Conservation (phyloP, 2,797 vertebrate species). For the Poeciliopsis presidionis region DNA sequence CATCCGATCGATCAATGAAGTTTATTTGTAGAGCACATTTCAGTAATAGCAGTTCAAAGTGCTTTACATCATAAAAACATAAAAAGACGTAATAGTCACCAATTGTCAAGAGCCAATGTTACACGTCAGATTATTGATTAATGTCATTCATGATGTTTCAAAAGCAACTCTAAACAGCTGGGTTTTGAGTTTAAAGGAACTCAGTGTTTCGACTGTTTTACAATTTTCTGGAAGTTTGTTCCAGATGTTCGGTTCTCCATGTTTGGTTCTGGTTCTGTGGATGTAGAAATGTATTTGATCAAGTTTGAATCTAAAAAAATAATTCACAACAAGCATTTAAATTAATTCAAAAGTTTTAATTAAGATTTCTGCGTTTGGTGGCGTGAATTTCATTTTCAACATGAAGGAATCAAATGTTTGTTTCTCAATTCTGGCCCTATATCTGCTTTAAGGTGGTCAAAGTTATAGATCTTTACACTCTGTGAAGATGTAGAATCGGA, state of each 20-base stretch:
- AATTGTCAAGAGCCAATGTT: too few species aligned
- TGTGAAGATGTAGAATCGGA: constrained; percentile 50
- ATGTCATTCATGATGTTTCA: too few species aligned
- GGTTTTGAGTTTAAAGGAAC: too few species aligned
- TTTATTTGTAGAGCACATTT: too few species aligned
- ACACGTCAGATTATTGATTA: too few species aligned
- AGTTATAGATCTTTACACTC: constrained; percentile 59
- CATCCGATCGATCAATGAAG: too few species aligned
- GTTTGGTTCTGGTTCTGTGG: background rate
- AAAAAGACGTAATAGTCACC: too few species aligned
- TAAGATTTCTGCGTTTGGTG: background rate
- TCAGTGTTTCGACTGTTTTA: too few species aligned
- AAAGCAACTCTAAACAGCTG: too few species aligned
- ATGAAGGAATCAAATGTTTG: background rate
- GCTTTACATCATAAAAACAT: too few species aligned
- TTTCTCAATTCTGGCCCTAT: background rate
- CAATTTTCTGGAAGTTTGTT: too few species aligned
- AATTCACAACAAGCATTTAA: background rate
- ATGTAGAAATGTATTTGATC: background rate
- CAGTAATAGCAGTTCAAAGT: too few species aligned
- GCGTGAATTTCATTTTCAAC: background rate
- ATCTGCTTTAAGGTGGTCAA: constrained; percentile 18
- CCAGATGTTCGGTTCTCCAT: background rate
- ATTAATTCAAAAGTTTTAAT: background rate
- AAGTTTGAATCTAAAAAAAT: background rate